phyloP scores from a whole-genome alignment of 2,113 vertebrate species.

The Mustelus asterias region DNA sequence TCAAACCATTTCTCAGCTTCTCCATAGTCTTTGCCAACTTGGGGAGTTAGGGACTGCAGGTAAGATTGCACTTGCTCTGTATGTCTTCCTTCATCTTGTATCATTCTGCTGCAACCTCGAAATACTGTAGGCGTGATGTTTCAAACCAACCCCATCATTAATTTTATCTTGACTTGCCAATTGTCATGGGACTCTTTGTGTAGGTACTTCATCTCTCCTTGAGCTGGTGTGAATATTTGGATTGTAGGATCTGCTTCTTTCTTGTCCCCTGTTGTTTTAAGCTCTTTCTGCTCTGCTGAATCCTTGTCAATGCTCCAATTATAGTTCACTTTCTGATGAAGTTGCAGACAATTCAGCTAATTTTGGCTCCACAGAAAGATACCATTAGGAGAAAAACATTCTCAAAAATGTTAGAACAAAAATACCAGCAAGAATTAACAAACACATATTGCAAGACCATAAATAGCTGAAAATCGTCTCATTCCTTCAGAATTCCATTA shows the following conservation, averaged over 20 bases:
- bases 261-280: neutral
- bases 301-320: neutral
- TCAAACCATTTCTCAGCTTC: neutral
- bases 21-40: neutral
- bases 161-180: neutral
- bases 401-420: neutral
- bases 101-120: neutral
- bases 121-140: neutral
- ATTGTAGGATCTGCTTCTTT: neutral
- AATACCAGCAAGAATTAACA: neutral
- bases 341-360: neutral
- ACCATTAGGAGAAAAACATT: neutral
- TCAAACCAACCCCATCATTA: neutral
- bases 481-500: neutral
- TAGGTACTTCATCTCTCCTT: neutral
- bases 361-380: neutral
- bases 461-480: neutral
- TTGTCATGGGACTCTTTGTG: neutral
- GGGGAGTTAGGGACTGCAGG: neutral
- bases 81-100: neutral
- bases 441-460: neutral
- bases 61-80: neutral
- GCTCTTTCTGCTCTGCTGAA: neutral
- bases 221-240: neutral
- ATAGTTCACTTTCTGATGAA: neutral